Evolutionary conservation across 1,140 invertebrate species (phyloP), one percentile per base, ranked within the genome.

Genomic region (Caenorhabditis tropicalis): DNA sequence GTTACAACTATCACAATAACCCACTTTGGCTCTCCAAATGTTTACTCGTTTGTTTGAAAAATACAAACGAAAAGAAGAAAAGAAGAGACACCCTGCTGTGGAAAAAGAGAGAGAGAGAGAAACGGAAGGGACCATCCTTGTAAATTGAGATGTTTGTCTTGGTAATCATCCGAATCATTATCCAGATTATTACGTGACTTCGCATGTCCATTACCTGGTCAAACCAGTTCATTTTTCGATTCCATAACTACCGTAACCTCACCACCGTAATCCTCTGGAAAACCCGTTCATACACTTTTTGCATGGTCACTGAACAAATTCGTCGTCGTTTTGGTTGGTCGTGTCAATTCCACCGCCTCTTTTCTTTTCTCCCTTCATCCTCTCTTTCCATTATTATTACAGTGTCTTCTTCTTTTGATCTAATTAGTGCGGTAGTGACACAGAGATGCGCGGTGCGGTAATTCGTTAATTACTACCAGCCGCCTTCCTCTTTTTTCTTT

Each of bases 401-500:
- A 74, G 65, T 74, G 65, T 74, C 65, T 21, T 65, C 36, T 29
- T 9, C n/a, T 46, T 46, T 74, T 74, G 36, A 74, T 74, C 33
- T 74, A 74, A 74, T 74, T 74, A 74, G 56, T 31, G 36, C 16
- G 21, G 82, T 43, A 31, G 39, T 24, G 43, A 16, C 29, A 33
- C 16, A 27, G 81, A 29, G 49, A 82, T 39, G 56, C 21, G 81
- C 49, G 24, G 49, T 53, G 48, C 79, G 79, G 49, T 58, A 60
- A 46, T 60, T 58, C 81, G 81, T 65, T 60, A 58, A 65, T 65
- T 58, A 56, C 82, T 48, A 83, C 60, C 74, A 46, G 53, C 51
- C 80, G 15, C 48, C 43, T 82, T 53, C 80, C 16, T 51, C 80
- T 15, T 53, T 31, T 53, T 60, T 24, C 6, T 24, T 27, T n/a